Conservation (phyloP, 2,888 invertebrate genomes). For the Smittia sp. region DNA sequence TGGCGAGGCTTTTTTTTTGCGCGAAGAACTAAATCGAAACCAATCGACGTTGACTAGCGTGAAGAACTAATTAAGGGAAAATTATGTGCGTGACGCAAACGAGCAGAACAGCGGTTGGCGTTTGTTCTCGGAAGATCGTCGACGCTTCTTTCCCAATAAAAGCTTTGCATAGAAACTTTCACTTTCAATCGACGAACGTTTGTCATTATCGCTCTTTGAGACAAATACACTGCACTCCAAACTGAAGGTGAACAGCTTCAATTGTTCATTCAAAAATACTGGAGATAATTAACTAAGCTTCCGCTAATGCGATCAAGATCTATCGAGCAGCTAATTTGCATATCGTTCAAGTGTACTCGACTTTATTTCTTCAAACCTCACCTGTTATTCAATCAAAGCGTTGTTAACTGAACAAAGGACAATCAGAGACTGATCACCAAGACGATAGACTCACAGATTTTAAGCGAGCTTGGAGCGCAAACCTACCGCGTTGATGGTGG, state of each 20-base stretch:
- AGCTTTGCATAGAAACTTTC: neutral
- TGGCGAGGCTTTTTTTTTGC: neutral
- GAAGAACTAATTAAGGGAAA: no score
- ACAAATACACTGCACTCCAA: neutral
- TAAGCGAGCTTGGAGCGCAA: conserved; percentile 15
- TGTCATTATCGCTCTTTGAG: neutral
- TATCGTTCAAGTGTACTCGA: neutral
- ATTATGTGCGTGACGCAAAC: no score
- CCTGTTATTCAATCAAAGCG: neutral
- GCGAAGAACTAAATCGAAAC: no score
- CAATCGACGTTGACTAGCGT: no score
- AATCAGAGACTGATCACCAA: conserved; percentile 11
- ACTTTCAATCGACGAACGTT: neutral
- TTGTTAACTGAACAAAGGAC: conserved; percentile 27
- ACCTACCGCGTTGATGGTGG: neutral
- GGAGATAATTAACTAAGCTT: conserved; percentile 6
- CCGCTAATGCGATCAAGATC: neutral
- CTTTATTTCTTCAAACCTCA: conserved; percentile 1
- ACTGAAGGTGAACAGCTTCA: neutral
- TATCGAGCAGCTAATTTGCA: neutral
- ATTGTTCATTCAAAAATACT: neutral
- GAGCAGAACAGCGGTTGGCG: neutral
- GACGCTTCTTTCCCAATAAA: neutral
- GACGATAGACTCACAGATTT: conserved; percentile 12
- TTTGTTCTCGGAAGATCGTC: neutral